These are phyloP conservation scores for Hassar affinis DNA, from an alignment of 2,113 vertebrate species.

Conservation along the genomic window DNA sequence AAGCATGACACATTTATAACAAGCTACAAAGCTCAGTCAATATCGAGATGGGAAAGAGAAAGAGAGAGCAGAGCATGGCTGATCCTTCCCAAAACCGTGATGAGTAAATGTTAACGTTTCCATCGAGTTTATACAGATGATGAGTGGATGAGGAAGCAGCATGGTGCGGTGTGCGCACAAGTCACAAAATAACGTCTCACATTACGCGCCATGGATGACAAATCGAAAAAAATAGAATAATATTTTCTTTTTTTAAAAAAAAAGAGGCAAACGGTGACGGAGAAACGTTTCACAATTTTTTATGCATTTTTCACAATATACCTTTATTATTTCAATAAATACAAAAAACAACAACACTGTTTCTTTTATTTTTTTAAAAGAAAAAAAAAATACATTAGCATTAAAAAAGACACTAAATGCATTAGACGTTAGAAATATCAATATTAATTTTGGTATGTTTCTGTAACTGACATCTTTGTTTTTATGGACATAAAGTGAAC, in stretches of 20 bases:
- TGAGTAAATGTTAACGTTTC: slow-evolving; percentile 41
- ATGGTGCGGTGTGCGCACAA: slow-evolving; percentile 66
- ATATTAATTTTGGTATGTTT: slow-evolving; percentile 79
- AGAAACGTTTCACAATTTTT: slow-evolving; percentile 68
- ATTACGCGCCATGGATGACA: slow-evolving; percentile 60
- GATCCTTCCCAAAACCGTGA: slow-evolving; percentile 62
- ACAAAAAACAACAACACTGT: slow-evolving; percentile 77
- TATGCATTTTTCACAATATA: slow-evolving; percentile 84
- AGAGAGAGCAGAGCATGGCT: slow-evolving; percentile 57
- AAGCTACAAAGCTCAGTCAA: slow-evolving; percentile 76
- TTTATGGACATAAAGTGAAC: slow-evolving; percentile 64
- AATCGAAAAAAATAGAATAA: slow-evolving; percentile 42
- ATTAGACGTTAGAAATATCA: slow-evolving; percentile 75
- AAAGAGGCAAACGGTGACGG: slow-evolving; percentile 18
- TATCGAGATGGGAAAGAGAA: slow-evolving; percentile 64
- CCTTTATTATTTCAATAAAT: slow-evolving; percentile 85
- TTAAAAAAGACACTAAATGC: slow-evolving; percentile 75
- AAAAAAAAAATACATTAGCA: slow-evolving; percentile 75
- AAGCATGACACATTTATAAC: slow-evolving; percentile 70
- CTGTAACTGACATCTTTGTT: slow-evolving; percentile 76
- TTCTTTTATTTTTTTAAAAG: slow-evolving; percentile 52
- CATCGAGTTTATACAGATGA: slow-evolving; percentile 43
- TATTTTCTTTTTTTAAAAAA: not conserved
- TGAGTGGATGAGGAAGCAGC: slow-evolving; percentile 61
- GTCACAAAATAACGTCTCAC: slow-evolving; percentile 62